Evolutionary conservation across 1,140 invertebrate genomes (phyloP).

Genomic region (Heterodera carotae): DNA sequence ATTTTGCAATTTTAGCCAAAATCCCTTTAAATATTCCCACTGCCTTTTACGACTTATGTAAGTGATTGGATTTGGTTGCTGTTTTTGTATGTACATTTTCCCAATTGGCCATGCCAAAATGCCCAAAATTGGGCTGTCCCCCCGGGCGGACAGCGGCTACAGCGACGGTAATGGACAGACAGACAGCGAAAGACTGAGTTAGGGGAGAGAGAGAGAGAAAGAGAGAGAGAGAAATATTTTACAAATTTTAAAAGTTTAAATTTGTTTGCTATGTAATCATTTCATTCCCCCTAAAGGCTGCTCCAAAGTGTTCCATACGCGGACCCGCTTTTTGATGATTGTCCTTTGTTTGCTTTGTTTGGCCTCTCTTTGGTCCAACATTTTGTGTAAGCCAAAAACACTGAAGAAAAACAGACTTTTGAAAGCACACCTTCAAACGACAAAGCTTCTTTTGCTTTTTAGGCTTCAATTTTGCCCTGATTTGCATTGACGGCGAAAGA

Average conservation of each 20-base stretch:
- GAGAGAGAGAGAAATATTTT: no score
- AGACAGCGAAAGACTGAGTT: no score
- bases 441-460: no score
- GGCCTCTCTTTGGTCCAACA: conserved; percentile 54
- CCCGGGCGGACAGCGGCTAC: no score
- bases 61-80: no score
- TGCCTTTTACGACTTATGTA: no score
- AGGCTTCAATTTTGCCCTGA: conserved; percentile 53
- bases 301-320: conserved; percentile 47
- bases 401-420: neutral
- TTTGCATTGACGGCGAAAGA: conserved; percentile 42
- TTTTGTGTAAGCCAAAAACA: conserved; percentile 32
- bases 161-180: no score
- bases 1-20: no score
- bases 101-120: neutral
- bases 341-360: conserved; percentile 47
- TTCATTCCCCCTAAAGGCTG: conserved; percentile 28
- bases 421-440: no score
- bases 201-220: no score
- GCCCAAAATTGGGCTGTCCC: neutral
- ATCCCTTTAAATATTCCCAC: no score
- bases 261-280: neutral
- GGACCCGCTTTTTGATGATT: conserved; percentile 51
- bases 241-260: no score
- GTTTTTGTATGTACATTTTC: neutral